These are phyloP conservation scores for Porites lobata DNA, from an alignment of 92 coral and sea anemone genomes.

Conservation along the genomic window DNA sequence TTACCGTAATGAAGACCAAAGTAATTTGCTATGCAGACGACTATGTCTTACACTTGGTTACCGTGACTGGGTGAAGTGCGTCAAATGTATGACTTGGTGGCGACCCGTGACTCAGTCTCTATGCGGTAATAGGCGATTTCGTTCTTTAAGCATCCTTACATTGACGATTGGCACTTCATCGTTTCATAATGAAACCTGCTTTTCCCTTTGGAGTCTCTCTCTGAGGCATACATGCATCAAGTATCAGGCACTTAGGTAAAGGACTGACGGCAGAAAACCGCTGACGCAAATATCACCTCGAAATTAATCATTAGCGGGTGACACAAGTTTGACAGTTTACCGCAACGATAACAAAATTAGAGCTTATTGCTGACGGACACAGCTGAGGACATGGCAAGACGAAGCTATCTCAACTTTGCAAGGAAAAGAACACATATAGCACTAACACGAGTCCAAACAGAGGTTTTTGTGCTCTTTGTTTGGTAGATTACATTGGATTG, in stretches of 20 bases:
- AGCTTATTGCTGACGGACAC: not conserved
- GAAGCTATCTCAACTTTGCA: not conserved
- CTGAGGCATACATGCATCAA: not conserved
- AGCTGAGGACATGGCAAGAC: not conserved
- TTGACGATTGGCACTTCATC: not conserved
- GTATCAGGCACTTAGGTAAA: not conserved
- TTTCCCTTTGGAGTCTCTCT: not conserved
- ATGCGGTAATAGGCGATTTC: not conserved
- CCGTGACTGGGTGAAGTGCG: too few relatives aligned
- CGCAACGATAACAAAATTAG: not conserved
- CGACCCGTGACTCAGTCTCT: too few relatives aligned
- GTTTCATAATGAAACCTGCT: not conserved
- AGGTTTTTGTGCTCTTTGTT: constrained; percentile 16
- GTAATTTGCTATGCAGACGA: not conserved
- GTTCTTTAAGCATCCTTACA: not conserved
- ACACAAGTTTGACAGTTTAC: constrained; percentile 5
- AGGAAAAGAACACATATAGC: not conserved
- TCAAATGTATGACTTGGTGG: not conserved
- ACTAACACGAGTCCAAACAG: not conserved
- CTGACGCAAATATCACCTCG: constrained; percentile 28
- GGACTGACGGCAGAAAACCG: constrained; percentile 30
- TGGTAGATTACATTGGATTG: not conserved
- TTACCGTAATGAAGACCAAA: not conserved
- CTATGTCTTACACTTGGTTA: not conserved
- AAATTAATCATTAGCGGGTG: not conserved